These are phyloP conservation scores for Rutilus rutilus DNA, from an alignment of 2,113 vertebrate genomes.

Conservation along the genomic window DNA sequence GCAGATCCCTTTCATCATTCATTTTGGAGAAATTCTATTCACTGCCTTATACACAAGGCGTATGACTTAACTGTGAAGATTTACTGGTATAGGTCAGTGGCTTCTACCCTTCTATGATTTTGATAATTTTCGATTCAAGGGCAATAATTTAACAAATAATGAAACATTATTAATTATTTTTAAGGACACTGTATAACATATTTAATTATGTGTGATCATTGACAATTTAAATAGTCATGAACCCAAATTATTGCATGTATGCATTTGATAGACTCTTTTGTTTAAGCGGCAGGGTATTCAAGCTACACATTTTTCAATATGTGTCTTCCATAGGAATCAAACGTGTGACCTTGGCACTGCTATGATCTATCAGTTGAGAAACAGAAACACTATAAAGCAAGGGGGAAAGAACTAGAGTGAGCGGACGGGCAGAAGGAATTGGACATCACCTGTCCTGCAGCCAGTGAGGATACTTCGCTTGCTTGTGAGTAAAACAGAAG, in stretches of 20 bases:
- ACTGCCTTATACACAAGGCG: not conserved
- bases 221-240: not conserved
- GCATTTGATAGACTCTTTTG: not conserved
- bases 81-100: not conserved
- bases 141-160: not conserved
- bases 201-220: not conserved
- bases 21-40: constrained; percentile 9
- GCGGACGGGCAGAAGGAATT: not conserved
- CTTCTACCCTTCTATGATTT: not conserved
- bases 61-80: not conserved
- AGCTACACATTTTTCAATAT: not conserved
- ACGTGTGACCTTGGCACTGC: not conserved
- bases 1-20: constrained; percentile 1
- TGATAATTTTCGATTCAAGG: not conserved
- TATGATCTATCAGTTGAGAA: not conserved
- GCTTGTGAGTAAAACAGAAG: not conserved
- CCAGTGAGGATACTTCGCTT: not conserved
- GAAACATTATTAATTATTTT: not conserved
- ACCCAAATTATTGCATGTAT: not conserved
- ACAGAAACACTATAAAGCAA: not conserved
- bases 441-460: not conserved
- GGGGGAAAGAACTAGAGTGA: not conserved
- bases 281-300: not conserved
- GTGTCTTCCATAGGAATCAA: not conserved
- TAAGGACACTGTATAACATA: not conserved